Percentiles rank a stretch among this genome's conserved stretches.
These are phyloP conservation scores for Macrotus californicus DNA, from an alignment of 2,113 vertebrate species.

Conservation along the genomic window DNA sequence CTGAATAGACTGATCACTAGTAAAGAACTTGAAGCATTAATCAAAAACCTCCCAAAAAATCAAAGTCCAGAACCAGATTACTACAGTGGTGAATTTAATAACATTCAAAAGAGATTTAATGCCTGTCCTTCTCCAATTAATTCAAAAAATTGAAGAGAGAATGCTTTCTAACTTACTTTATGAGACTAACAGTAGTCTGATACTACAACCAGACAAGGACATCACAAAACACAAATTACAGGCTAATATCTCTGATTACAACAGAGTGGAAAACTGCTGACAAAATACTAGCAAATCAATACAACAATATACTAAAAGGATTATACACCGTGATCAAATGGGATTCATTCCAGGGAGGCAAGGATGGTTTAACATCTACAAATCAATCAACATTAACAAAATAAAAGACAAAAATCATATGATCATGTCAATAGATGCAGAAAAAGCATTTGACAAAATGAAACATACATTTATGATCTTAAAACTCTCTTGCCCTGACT, in stretches of 20 bases:
- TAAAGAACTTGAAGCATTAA: background rate
- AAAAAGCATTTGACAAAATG: background rate
- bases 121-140: background rate
- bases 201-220: background rate
- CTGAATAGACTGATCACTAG: background rate
- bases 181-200: background rate
- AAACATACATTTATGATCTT: background rate
- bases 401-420: background rate
- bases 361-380: background rate
- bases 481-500: background rate
- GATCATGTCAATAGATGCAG: background rate
- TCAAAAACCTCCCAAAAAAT: background rate
- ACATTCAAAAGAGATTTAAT: background rate
- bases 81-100: background rate
- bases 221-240: background rate
- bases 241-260: background rate
- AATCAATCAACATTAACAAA: background rate
- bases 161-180: background rate
- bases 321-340: background rate
- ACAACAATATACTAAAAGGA: background rate
- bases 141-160: background rate
- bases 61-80: background rate
- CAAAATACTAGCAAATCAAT: background rate
- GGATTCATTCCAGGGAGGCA: background rate
- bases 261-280: background rate